A percentile compares a stretch with the other conserved stretches of the same genome.
phyloP scores from a whole-genome alignment of 2,888 invertebrate genomes.

The Glyphotaelius pellucidus region DNA sequence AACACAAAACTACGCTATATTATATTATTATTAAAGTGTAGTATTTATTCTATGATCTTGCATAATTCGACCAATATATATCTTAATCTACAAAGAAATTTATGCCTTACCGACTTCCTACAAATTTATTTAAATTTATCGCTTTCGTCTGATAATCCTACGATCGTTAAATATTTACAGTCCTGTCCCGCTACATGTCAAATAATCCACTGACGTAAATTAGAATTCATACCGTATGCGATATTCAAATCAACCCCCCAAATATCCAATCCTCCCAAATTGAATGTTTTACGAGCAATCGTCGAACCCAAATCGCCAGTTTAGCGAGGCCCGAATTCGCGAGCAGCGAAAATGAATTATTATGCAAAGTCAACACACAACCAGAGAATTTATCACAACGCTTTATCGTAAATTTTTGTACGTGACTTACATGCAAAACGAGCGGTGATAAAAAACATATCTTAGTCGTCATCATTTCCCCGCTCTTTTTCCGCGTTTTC shows the following conservation, averaged over 20 bases:
- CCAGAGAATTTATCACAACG: constrained; percentile 47
- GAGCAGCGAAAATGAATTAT: constrained; percentile 57
- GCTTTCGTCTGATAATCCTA: not conserved
- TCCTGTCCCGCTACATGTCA: not conserved
- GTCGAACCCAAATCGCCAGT: constrained; percentile 32
- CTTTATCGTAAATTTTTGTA: constrained; percentile 53
- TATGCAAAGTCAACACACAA: constrained; percentile 59
- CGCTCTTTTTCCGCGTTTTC: constrained; percentile 43
- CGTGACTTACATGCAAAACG: constrained; percentile 59
- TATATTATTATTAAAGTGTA: not conserved
- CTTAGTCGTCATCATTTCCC: constrained; percentile 54
- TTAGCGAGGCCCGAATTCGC: constrained; percentile 13
- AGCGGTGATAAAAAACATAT: constrained; percentile 61
- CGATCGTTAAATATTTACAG: not conserved
- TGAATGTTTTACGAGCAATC: constrained; percentile 47
- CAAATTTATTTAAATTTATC: not conserved
- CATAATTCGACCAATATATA: not conserved
- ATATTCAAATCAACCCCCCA: constrained; percentile 34
- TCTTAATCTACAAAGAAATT: not conserved
- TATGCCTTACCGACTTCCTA: not conserved
- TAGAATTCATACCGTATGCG: constrained; percentile 42
- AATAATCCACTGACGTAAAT: constrained; percentile 30
- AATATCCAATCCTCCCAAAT: constrained; percentile 28
- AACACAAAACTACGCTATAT: no score
- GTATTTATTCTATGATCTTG: not conserved